These are phyloP conservation scores for Drosophila albomicans DNA, from an alignment of 1,140 invertebrate species.

Conservation along the genomic window DNA sequence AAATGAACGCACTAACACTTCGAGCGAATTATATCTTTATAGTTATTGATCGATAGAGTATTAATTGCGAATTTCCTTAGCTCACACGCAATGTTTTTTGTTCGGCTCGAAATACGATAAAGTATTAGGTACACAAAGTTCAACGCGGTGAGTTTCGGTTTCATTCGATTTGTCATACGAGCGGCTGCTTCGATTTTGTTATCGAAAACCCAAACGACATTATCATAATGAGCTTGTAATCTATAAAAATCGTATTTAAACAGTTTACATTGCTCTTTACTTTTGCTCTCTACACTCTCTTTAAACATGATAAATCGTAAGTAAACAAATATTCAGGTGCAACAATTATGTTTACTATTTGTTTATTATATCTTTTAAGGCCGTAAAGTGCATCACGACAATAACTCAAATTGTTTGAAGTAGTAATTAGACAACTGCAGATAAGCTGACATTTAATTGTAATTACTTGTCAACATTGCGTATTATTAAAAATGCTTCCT, in stretches of 20 bases:
- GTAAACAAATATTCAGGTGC: conserved; percentile 17
- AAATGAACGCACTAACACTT: neutral
- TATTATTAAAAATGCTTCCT: neutral
- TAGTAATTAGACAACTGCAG: conserved; percentile 8
- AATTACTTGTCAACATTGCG: conserved; percentile 1
- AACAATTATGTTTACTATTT: conserved; percentile 17
- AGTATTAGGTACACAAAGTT: conserved; percentile 49
- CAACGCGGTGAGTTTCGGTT: conserved; percentile 23
- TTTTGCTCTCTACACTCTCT: neutral
- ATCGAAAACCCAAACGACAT: conserved; percentile 38
- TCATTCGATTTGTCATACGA: conserved; percentile 64
- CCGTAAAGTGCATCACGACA: conserved; percentile 3
- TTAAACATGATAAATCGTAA: conserved; percentile 7
- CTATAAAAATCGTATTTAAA: conserved; percentile 49
- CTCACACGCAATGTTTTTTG: conserved; percentile 1
- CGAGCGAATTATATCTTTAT: conserved; percentile 12
- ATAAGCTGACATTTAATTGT: conserved; percentile 12
- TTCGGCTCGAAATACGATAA: conserved; percentile 29
- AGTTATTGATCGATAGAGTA: conserved; percentile 17
- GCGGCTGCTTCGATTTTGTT: conserved; percentile 7
- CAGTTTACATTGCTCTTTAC: neutral
- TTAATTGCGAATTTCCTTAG: conserved; percentile 7
- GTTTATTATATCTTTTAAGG: conserved; percentile 6
- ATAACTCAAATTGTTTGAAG: conserved; percentile 1
- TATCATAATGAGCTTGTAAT: conserved; percentile 58